A percentile compares a stretch with the other conserved stretches of the same genome.
Conservation (phyloP, 2,797 vertebrate genomes). For the Argya squamiceps region DNA sequence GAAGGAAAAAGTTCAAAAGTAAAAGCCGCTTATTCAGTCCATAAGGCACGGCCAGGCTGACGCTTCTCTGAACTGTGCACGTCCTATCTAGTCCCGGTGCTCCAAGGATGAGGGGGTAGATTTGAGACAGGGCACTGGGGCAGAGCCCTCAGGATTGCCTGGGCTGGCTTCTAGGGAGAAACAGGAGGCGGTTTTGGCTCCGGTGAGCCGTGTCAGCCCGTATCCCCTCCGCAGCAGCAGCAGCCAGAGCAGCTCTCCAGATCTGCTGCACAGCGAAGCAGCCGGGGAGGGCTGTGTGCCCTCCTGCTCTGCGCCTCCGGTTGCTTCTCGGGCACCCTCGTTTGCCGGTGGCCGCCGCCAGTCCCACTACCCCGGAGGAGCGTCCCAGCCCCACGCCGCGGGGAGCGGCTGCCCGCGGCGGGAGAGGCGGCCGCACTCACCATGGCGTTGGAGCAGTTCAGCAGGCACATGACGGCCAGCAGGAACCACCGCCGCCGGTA, state of each 20-base stretch:
- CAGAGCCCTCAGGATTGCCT: background rate
- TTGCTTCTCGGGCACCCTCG: background rate
- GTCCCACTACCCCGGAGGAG: fast-evolving
- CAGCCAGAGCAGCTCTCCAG: background rate
- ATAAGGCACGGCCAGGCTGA: background rate
- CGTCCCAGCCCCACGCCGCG: background rate
- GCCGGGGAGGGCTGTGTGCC: background rate
- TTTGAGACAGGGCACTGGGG: background rate
- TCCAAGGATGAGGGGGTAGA: background rate
- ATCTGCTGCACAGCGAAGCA: background rate
- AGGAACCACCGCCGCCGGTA: slow-evolving; percentile 88
- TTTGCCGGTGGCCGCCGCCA: background rate
- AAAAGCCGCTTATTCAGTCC: background rate
- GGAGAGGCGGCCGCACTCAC: slow-evolving; percentile 67
- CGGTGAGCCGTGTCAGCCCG: background rate
- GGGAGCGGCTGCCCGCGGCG: background rate
- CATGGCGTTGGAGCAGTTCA: slow-evolving; percentile 89
- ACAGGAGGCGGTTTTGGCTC: background rate
- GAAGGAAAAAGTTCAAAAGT: background rate
- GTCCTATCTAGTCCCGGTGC: background rate
- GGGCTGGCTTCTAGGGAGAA: background rate
- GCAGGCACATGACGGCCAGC: slow-evolving; percentile 80
- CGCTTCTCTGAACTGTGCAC: background rate
- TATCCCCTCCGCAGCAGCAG: background rate
- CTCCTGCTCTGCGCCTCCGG: background rate